Evolutionary conservation across 2,797 vertebrate genomes (phyloP).

Genomic region (Acanthurus tractus): DNA sequence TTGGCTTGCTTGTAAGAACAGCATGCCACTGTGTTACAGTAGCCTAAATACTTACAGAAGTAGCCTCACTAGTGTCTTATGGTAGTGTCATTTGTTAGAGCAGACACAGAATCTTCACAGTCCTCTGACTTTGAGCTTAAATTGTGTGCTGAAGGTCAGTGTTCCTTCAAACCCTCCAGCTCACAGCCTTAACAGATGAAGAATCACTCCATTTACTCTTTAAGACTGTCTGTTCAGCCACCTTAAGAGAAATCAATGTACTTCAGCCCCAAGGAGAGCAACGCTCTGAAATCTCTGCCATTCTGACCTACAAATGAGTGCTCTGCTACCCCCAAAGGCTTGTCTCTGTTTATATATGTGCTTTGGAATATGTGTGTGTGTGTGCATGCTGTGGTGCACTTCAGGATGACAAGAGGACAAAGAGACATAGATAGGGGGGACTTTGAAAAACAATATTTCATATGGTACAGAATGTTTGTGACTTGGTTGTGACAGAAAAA

Average conservation of each 20-base stretch:
- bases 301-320: constrained; percentile 76
- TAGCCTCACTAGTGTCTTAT: constrained; percentile 5
- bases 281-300: constrained; percentile 54
- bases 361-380: constrained; percentile 14
- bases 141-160: constrained; percentile 87
- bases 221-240: constrained; percentile 72
- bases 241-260: constrained; percentile 83
- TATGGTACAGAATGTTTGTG: neutral
- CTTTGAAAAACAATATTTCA: constrained; percentile 33
- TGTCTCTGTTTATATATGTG: constrained; percentile 34
- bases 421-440: constrained; percentile 11
- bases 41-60: neutral
- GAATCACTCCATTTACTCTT: constrained; percentile 84
- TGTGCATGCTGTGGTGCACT: constrained; percentile 12
- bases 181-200: constrained; percentile 87
- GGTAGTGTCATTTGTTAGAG: constrained; percentile 2
- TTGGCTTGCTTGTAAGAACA: no score
- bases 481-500: constrained; percentile 9
- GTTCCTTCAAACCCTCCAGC: constrained; percentile 79
- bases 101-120: constrained; percentile 19
- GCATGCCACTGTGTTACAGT: neutral
- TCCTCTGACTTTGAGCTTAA: constrained; percentile 71
- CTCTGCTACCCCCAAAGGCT: constrained; percentile 50
- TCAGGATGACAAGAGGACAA: constrained; percentile 42
- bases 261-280: constrained; percentile 69